Conservation (phyloP, 2,888 invertebrate genomes). For the Phoenoteleia sp. region DNA sequence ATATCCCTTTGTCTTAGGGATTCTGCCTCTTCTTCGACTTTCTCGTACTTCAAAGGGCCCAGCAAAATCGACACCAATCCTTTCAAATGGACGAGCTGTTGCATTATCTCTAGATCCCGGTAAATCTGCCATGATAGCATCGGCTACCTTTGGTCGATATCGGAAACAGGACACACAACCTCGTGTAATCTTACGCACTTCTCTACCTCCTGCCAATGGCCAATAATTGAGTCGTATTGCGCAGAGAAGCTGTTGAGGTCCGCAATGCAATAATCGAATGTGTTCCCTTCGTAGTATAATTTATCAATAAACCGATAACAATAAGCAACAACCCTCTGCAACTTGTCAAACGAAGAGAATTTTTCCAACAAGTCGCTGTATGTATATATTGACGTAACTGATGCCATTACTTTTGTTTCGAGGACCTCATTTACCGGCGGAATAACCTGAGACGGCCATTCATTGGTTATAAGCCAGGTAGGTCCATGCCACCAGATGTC, state of each 20-base stretch:
- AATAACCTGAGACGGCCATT: background rate
- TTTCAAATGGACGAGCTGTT: too few species aligned
- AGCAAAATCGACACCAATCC: too few species aligned
- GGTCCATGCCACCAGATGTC: background rate
- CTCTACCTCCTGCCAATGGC: background rate
- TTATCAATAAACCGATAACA: background rate
- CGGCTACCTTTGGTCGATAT: too few species aligned
- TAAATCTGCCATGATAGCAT: too few species aligned
- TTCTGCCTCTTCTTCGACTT: too few species aligned
- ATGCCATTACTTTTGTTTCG: background rate
- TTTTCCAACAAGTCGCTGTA: background rate
- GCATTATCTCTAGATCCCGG: too few species aligned
- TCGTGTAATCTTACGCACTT: background rate
- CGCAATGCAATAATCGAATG: background rate
- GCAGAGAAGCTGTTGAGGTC: background rate
- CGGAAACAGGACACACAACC: too few species aligned
- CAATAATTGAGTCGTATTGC: background rate
- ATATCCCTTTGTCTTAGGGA: too few species aligned
- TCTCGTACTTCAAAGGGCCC: too few species aligned
- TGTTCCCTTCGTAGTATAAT: background rate
- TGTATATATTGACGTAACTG: background rate
- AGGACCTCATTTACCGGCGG: background rate
- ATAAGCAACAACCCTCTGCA: background rate
- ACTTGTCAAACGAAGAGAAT: conserved; percentile 3
- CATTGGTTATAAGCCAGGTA: background rate